Conservation (phyloP, 2,888 invertebrate genomes). For the Agapostemon virescens region DNA sequence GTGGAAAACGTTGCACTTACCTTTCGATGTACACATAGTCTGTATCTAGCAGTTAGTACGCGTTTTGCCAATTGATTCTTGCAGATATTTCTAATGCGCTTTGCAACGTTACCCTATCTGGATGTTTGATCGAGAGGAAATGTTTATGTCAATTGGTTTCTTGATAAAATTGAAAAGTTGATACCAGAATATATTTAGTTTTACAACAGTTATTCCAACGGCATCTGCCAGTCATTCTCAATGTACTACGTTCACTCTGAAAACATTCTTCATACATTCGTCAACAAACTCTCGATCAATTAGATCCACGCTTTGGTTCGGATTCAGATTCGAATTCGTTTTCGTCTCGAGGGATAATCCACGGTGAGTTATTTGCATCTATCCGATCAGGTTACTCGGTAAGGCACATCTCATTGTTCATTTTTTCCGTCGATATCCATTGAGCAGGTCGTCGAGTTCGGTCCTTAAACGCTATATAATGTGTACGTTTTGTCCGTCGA, state of each 20-base stretch:
- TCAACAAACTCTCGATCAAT: neutral
- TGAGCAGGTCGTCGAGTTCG: constrained; percentile 45
- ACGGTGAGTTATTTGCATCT: neutral
- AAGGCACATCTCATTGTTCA: constrained; percentile 43
- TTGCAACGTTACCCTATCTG: no score
- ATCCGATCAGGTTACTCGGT: neutral
- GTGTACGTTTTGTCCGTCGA: neutral
- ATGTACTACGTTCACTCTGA: constrained; percentile 53
- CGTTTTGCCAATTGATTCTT: neutral
- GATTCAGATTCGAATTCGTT: neutral
- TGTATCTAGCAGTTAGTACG: neutral
- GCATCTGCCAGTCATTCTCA: constrained; percentile 35
- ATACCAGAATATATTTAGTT: constrained; percentile 60
- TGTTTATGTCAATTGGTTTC: neutral
- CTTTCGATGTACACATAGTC: neutral
- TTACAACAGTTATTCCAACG: constrained; percentile 37
- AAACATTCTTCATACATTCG: constrained; percentile 40
- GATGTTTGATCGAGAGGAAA: no score
- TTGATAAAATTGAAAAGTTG: constrained; percentile 19
- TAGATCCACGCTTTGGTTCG: constrained; percentile 12
- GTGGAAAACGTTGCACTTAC: neutral
- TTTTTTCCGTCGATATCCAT: constrained; percentile 50
- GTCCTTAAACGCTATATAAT: constrained; percentile 17
- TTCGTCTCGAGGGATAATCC: neutral
- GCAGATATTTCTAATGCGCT: no score